These are phyloP conservation scores for Saccostrea echinata DNA, from an alignment of 1,140 invertebrate species.

Conservation along the genomic window DNA sequence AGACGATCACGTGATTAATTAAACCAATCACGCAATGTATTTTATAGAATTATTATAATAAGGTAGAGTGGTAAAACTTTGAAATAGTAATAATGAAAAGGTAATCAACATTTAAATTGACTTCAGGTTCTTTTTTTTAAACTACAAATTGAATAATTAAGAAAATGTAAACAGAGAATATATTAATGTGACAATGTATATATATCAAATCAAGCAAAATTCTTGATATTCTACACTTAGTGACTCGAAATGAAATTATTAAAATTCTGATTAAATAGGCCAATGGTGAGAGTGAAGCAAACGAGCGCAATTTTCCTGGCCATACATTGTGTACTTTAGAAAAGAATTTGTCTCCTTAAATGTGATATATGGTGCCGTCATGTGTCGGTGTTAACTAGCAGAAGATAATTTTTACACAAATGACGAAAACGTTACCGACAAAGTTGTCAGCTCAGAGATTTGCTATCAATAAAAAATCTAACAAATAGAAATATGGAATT, in stretches of 20 bases:
- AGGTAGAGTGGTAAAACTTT: too few species aligned
- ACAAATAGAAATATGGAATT: too few species aligned
- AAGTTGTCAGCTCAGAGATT: background rate
- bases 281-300: background rate
- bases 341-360: constrained; percentile 6
- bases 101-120: too few species aligned
- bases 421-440: background rate
- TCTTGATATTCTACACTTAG: background rate
- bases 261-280: background rate
- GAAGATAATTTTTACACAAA: constrained; percentile 1
- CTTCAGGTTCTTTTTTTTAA: too few species aligned
- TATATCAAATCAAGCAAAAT: background rate
- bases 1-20: too few species aligned
- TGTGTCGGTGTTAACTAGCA: background rate
- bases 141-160: too few species aligned
- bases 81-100: too few species aligned
- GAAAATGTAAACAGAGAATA: too few species aligned
- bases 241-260: background rate
- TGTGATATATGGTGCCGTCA: background rate
- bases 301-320: background rate
- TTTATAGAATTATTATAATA: too few species aligned
- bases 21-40: too few species aligned
- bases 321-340: background rate
- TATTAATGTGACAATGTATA: too few species aligned
- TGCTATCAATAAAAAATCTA: too few species aligned